Conservation (phyloP, 2,797 vertebrate species). For the Kryptopterus vitreolus region DNA sequence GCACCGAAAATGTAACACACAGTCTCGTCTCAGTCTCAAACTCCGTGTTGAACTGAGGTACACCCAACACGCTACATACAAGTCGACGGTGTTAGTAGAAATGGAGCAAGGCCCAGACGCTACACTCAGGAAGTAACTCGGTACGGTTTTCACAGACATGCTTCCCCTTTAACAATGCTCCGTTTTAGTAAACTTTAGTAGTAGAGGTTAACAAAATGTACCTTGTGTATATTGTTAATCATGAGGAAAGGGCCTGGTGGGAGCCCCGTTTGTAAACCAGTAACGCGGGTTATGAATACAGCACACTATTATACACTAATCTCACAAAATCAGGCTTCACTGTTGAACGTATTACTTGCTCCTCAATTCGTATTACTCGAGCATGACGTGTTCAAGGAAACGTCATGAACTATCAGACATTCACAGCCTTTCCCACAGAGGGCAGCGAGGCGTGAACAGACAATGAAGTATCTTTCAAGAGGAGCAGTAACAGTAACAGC, state of each 20-base stretch:
- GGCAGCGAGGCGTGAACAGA: slow-evolving; percentile 6
- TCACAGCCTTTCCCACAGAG: neutral
- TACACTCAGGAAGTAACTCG: slow-evolving; percentile 40
- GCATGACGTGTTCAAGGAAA: slow-evolving; percentile 19
- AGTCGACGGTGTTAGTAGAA: slow-evolving; percentile 67
- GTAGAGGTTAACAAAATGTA: slow-evolving; percentile 32
- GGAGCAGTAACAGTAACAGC: slow-evolving; percentile 16
- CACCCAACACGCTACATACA: slow-evolving; percentile 43
- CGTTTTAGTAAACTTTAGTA: slow-evolving; percentile 50
- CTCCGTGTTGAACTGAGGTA: slow-evolving; percentile 31
- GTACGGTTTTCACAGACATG: slow-evolving; percentile 49
- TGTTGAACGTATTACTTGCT: slow-evolving; percentile 31
- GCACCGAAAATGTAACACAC: neutral
- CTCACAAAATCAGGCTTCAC: slow-evolving; percentile 56
- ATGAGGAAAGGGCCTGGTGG: neutral
- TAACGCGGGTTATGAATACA: slow-evolving; percentile 10
- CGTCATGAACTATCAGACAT: neutral
- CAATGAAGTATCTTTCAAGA: neutral
- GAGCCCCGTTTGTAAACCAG: neutral
- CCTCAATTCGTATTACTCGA: too few relatives aligned
- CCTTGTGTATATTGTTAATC: neutral
- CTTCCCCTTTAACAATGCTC: slow-evolving; percentile 31
- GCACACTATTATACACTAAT: slow-evolving; percentile 46
- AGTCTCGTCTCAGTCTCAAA: slow-evolving; percentile 30
- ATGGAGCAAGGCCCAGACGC: slow-evolving; percentile 21